phyloP scores from a whole-genome alignment of 2,113 vertebrate genomes.

The Gallinago jamesoni region DNA sequence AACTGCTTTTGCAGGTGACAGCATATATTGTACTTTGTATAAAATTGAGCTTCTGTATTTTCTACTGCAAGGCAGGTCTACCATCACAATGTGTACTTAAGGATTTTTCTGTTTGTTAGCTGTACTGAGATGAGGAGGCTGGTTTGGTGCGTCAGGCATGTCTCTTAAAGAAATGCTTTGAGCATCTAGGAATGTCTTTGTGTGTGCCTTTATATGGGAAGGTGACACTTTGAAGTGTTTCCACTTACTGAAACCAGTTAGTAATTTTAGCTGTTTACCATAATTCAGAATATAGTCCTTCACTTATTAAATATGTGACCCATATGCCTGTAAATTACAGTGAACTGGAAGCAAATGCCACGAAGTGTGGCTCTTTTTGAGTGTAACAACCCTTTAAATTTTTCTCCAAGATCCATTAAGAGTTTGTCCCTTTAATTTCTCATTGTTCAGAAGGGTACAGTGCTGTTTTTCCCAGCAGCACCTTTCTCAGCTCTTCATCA shows the following conservation, averaged over 20 bases:
- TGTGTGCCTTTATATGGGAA: neutral
- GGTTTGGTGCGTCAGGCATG: neutral
- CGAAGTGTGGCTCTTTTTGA: neutral
- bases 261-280: neutral
- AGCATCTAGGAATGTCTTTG: neutral
- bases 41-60: neutral
- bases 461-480: neutral
- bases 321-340: neutral
- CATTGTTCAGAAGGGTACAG: neutral
- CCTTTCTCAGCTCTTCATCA: neutral
- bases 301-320: neutral
- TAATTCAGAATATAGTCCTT: neutral
- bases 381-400: neutral
- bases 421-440: neutral
- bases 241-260: neutral
- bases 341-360: neutral
- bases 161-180: neutral
- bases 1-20: neutral
- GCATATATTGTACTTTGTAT: neutral
- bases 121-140: neutral
- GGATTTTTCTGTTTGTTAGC: neutral
- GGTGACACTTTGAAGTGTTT: neutral
- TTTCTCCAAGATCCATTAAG: neutral
- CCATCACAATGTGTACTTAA: neutral
- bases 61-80: neutral